phyloP scores from a whole-genome alignment of 2,888 invertebrate species.

The Micoletzkya japonica region DNA sequence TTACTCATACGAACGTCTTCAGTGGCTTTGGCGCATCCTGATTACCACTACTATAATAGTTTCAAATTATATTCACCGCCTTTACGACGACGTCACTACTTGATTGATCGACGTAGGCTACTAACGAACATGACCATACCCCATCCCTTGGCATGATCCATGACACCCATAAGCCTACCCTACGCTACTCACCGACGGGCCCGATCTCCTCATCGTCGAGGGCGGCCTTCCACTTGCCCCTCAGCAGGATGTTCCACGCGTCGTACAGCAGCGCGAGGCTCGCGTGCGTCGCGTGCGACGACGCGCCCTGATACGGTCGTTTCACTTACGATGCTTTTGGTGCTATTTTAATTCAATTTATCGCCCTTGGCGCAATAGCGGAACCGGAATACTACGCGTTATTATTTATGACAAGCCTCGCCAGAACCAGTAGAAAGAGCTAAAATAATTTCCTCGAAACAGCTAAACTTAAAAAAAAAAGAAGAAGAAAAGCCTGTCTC shows the following conservation, averaged over 20 bases:
- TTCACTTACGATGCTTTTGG: not conserved
- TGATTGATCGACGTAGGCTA: too few species aligned
- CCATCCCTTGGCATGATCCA: too few species aligned
- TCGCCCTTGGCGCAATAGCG: not conserved
- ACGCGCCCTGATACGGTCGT: constrained; percentile 32
- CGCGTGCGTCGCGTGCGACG: constrained; percentile 70
- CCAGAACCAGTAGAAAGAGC: too few species aligned
- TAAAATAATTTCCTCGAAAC: too few species aligned
- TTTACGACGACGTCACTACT: not conserved
- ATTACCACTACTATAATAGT: not conserved
- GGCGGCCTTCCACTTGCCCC: constrained; percentile 44
- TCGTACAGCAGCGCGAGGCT: constrained; percentile 75
- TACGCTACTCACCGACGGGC: constrained; percentile 32
- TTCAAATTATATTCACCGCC: not conserved
- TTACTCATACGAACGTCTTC: not conserved
- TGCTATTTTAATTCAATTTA: too few species aligned
- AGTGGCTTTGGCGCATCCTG: not conserved
- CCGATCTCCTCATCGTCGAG: constrained; percentile 31
- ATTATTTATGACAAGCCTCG: too few species aligned
- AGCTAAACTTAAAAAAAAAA: too few species aligned
- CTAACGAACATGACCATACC: too few species aligned
- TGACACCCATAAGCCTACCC: too few species aligned
- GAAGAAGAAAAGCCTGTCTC: constrained; percentile 24
- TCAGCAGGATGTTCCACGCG: constrained; percentile 73
- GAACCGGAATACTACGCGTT: not conserved